Base-by-base conservation (phyloP, 2,888 invertebrate genomes). In the Poecilus cupreus region DNA sequence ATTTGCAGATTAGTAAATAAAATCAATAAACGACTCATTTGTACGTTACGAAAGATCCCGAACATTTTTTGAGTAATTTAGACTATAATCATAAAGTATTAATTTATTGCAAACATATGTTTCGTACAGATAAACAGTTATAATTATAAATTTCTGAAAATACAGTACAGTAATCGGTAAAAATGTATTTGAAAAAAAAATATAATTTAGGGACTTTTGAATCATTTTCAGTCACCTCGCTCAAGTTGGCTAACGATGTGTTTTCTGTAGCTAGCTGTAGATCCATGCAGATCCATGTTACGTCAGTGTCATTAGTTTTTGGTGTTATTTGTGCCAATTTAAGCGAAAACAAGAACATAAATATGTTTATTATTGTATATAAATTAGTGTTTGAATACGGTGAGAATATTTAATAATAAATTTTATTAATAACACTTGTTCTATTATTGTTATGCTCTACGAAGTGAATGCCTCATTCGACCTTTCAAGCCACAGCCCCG, bases 281-380 rank as follows among this genome's bases (percentile, higher is more conserved):
- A 20, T 68, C 10, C 20, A 6, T 68, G 68, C 16, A 39, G 68
- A 68, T 68, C 1, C 13, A 57, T 60, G 81, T 81, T 81, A 81
- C 81, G 81, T 81, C 81, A 81, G 81, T 81, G 81, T 81, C 81
- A 81, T 81, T 80, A 24, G 43, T 72, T 80, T 43, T 39, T 80
- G 18, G 72, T 72, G 51, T 24, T 79, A 70, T 80, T 80, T 72
- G 39, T 72, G 43, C 54, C 22, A 72, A 80, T 57, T 80, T 80
- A 54, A 72, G 57, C 43, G 18, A 57, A 80, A 18, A 26, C 43
- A 72, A 80, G 57, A 39, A 49, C 54, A 46, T 57, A 80, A 80
- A 80, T 80, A 80, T 80, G 80, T 80, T 72, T 72, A 54, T 80
- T 54, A 72, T 72, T 80, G 39, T 80, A 43, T 80, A 80, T 57